Evolutionary conservation across 2,888 invertebrate species (phyloP).

Genomic region (Hypomecis punctinalis): DNA sequence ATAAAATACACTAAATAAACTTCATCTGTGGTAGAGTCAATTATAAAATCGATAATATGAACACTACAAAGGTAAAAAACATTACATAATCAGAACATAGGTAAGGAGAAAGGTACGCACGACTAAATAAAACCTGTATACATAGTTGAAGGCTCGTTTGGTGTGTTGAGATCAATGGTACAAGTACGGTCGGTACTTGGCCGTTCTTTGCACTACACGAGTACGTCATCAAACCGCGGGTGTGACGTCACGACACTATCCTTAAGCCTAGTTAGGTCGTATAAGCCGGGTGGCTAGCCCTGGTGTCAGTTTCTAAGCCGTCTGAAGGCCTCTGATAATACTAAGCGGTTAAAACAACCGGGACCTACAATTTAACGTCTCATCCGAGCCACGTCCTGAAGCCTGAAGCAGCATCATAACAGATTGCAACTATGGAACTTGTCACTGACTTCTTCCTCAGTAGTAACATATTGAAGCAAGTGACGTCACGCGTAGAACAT

Average conservation of each 20-base stretch:
- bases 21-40: background rate
- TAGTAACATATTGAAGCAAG: too few species aligned
- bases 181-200: slow-evolving; percentile 31
- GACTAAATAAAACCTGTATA: slow-evolving; percentile 41
- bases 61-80: slow-evolving; percentile 22
- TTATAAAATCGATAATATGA: slow-evolving; percentile 21
- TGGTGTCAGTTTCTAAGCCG: too few species aligned
- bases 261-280: too few species aligned
- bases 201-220: slow-evolving; percentile 31
- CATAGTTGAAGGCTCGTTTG: slow-evolving; percentile 59
- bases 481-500: too few species aligned
- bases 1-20: background rate
- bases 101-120: slow-evolving; percentile 12
- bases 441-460: too few species aligned
- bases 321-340: too few species aligned
- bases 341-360: too few species aligned
- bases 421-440: too few species aligned
- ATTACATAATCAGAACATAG: slow-evolving; percentile 19
- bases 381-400: too few species aligned
- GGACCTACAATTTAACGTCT: too few species aligned
- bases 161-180: slow-evolving; percentile 65
- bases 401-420: too few species aligned
- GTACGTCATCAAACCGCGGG: background rate
- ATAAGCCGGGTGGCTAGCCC: too few species aligned
- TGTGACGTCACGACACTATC: background rate